Percentiles rank a stretch among this genome's conserved stretches.
These are phyloP conservation scores for Drosophila nasuta DNA, from an alignment of 1,140 invertebrate genomes.

Conservation along the genomic window DNA sequence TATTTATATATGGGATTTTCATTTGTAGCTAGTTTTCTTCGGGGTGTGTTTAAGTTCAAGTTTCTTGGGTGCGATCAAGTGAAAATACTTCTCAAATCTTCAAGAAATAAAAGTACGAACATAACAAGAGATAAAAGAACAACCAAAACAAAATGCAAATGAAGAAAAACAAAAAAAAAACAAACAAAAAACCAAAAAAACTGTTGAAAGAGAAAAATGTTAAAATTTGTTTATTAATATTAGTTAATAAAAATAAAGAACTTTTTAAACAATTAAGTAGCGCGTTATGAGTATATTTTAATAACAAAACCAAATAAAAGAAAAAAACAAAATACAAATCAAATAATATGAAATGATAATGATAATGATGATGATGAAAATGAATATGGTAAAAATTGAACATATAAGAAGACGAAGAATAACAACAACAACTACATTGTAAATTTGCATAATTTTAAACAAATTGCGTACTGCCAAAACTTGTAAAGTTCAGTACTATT, in stretches of 20 bases:
- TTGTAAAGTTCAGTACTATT: conserved; percentile 84
- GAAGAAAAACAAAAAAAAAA: neutral
- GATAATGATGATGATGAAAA: neutral
- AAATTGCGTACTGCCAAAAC: conserved; percentile 83
- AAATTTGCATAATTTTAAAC: conserved; percentile 80
- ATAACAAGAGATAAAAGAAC: no score
- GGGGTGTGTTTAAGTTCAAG: conserved; percentile 37
- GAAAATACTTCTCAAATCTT: conserved; percentile 2
- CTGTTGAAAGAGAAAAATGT: conserved; percentile 60
- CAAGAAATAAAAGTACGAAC: conserved; percentile 6
- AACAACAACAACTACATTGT: conserved; percentile 65
- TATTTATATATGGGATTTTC: conserved; percentile 29
- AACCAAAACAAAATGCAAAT: conserved; percentile 22
- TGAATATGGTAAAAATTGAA: conserved; percentile 39
- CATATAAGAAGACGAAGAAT: conserved; percentile 51
- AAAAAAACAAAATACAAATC: conserved; percentile 48
- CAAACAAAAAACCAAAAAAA: conserved; percentile 37
- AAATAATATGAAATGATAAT: conserved; percentile 22
- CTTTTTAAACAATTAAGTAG: conserved; percentile 81
- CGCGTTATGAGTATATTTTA: conserved; percentile 80
- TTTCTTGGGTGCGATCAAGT: conserved; percentile 39
- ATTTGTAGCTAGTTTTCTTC: conserved; percentile 45
- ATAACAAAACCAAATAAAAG: conserved; percentile 40
- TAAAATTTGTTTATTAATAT: conserved; percentile 78
- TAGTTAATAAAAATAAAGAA: conserved; percentile 70